Evolutionary conservation across 2,113 vertebrate species (phyloP).

Genomic region (Gracilinanus agilis): DNA sequence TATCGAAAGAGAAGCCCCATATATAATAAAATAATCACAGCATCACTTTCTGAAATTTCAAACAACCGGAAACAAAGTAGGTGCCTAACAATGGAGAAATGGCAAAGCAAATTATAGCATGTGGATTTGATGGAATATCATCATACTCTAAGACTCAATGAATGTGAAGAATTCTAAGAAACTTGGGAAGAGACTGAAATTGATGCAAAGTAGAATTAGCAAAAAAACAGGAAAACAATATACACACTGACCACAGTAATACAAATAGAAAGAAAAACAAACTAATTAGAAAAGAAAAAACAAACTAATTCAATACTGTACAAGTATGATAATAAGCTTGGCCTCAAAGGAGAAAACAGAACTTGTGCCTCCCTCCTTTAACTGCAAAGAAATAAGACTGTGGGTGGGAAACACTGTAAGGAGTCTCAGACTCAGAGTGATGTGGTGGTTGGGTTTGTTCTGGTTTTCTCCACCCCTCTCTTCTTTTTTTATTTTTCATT

Average conservation of each 20-base stretch:
- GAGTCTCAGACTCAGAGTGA: background rate
- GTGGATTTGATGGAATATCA: background rate
- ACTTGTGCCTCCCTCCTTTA: background rate
- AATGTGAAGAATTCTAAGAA: background rate
- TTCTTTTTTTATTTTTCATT: background rate
- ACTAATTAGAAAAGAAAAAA: background rate
- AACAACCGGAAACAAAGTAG: background rate
- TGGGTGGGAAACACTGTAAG: background rate
- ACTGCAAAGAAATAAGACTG: background rate
- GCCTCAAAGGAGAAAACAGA: background rate
- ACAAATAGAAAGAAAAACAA: background rate
- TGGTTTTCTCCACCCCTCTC: background rate
- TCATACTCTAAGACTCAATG: background rate
- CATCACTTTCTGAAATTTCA: background rate
- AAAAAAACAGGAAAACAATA: background rate
- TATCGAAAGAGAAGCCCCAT: background rate
- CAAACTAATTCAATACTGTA: background rate
- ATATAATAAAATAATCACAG: background rate
- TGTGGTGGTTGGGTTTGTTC: background rate
- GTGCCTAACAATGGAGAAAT: background rate
- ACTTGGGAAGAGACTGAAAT: background rate
- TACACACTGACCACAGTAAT: background rate
- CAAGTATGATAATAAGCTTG: background rate
- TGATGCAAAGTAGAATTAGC: background rate
- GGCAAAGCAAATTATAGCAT: background rate